phyloP scores from a whole-genome alignment of 2,113 vertebrate genomes.

The Athene cunicularia region DNA sequence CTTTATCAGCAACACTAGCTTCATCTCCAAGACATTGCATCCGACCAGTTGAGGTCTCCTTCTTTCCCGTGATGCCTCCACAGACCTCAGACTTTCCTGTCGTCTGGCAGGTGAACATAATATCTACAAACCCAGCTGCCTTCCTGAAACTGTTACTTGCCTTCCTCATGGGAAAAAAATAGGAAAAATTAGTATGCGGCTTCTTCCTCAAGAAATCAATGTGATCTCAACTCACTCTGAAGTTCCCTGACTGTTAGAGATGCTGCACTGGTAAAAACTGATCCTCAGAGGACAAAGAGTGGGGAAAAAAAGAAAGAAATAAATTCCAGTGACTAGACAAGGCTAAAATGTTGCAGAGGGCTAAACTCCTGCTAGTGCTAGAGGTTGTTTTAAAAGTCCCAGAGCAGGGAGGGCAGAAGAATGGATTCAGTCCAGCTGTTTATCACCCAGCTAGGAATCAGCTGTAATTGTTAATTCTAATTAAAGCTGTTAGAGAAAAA shows the following conservation, averaged over 20 bases:
- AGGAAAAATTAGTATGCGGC: neutral
- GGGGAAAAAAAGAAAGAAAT: neutral
- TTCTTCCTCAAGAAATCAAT: constrained; percentile 38
- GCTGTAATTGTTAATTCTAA: neutral
- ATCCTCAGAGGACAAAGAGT: neutral
- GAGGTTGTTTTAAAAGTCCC: neutral
- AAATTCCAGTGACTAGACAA: neutral
- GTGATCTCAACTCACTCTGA: neutral
- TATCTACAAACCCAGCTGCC: neutral
- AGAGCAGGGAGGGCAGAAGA: neutral
- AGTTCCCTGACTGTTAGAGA: constrained; percentile 38
- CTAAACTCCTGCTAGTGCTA: neutral
- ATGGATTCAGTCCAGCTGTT: neutral
- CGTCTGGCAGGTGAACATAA: neutral
- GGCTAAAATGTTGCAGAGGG: neutral
- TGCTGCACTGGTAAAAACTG: constrained; percentile 21
- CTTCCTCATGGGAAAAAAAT: neutral
- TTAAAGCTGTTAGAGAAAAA: neutral
- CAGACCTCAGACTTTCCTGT: neutral
- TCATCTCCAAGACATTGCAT: neutral
- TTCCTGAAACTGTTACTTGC: neutral
- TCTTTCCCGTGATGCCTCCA: neutral
- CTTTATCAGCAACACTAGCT: neutral
- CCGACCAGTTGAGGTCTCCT: neutral
- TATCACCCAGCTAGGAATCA: neutral